phyloP scores from a whole-genome alignment of 2,888 invertebrate species.

The Idaea biselata region DNA sequence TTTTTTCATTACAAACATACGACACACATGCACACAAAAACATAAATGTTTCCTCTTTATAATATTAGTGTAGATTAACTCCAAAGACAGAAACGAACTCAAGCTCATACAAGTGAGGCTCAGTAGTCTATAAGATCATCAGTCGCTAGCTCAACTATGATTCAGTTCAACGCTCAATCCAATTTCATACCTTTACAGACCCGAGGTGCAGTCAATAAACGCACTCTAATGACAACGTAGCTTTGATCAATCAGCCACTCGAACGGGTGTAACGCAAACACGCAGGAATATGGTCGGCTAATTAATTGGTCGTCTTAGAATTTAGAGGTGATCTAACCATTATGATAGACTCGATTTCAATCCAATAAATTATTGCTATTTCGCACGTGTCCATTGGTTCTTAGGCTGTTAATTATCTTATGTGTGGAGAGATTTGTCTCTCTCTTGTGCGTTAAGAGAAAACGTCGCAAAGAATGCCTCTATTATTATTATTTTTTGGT shows the following conservation, averaged over 20 bases:
- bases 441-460: too few species aligned
- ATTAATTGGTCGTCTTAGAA: constrained; percentile 15
- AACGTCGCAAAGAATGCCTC: too few species aligned
- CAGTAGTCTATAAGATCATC: too few species aligned
- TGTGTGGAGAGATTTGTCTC: too few species aligned
- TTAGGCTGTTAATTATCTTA: too few species aligned
- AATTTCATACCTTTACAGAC: constrained; percentile 4
- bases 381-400: neutral
- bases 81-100: too few species aligned
- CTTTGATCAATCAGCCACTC: constrained; percentile 18
- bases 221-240: constrained; percentile 8
- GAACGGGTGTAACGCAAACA: constrained; percentile 18
- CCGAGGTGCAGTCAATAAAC: constrained; percentile 2
- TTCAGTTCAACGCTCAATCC: neutral
- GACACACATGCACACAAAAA: too few species aligned
- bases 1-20: too few species aligned
- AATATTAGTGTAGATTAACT: too few species aligned
- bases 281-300: constrained; percentile 11
- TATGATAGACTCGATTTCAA: neutral
- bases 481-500: too few species aligned
- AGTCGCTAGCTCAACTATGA: neutral
- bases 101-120: too few species aligned
- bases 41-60: too few species aligned
- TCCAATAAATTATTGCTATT: neutral
- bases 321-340: neutral